Evolutionary conservation across 2,888 invertebrate genomes (phyloP), one percentile per base, ranked within the genome.

Genomic region (Zygothrica quintamaculata): DNA sequence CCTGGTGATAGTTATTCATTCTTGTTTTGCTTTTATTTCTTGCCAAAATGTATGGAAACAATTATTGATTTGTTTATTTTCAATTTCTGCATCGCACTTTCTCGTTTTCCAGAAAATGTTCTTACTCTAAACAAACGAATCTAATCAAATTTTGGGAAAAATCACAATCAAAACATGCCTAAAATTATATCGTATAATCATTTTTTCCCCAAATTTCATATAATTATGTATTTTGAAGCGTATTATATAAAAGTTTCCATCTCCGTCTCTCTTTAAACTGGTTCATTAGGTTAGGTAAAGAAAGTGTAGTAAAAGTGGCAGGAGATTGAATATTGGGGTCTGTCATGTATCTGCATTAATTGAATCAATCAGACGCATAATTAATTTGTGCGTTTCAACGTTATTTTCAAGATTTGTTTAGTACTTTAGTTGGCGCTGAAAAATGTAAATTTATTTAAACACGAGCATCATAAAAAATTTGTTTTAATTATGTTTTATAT

Each of bases 281-380:
- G 18, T 22, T n/a, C n/a, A n/a, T n/a, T 22, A 5, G 18, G 18
- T 5, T 22, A 3, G 5, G 18, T 22, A 5, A 5, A 22, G 18
- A 5, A 5, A 22, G 18, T n/a, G n/a, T n/a, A n/a, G n/a, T n/a
- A 22, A 5, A 22, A 22, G 18, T 22, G n/a, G 34, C 3, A 9
- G 13, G 11, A 12, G 34, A n/a, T n/a, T n/a, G n/a, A n/a, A n/a
- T n/a, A n/a, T n/a, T n/a, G n/a, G 34, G n/a, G 39, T 7, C 9
- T 9, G 18, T 9, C 74, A 55, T 68, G 74, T 33, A 22, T 18
- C 9, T 34, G 74, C 68, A 71, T 68, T 68, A 37, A 55, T 58
- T 58, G 33, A 37, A 37, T 8, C 50, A 56, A 61, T 47, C 50
- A 42, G 7, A 11, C 36, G 26, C 61, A 37, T 43, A 43, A 64